Conservation (phyloP, 2,797 vertebrate genomes). For the Chloroceryle inda region DNA sequence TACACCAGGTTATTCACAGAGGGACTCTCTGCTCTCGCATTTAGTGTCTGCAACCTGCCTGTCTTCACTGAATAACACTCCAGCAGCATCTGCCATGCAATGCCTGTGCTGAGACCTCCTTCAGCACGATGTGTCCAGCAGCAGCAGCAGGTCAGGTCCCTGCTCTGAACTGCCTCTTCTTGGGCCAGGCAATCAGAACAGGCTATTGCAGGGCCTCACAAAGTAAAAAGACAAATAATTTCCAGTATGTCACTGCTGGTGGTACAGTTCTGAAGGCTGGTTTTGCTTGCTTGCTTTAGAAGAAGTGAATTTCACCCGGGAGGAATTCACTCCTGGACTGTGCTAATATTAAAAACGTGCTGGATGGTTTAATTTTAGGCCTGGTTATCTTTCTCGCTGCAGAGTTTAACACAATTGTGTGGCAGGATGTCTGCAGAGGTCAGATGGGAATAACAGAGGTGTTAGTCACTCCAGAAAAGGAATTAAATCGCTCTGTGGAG, state of each 20-base stretch:
- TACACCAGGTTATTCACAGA: not conserved
- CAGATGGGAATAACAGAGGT: slow-evolving; percentile 42
- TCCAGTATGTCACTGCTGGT: not conserved
- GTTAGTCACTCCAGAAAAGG: slow-evolving; percentile 51
- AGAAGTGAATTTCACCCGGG: not conserved
- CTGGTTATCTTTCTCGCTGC: not conserved
- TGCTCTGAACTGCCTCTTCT: not conserved
- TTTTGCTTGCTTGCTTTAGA: not conserved
- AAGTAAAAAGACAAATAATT: not conserved
- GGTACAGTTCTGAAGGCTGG: not conserved
- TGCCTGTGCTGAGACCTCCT: not conserved
- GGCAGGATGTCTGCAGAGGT: slow-evolving; percentile 54
- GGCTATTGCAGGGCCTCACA: not conserved
- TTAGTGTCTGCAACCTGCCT: not conserved
- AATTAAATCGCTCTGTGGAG: rapidly evolving
- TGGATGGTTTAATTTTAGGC: slow-evolving; percentile 51
- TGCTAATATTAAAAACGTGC: not conserved
- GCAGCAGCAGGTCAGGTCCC: not conserved
- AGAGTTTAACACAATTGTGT: slow-evolving; percentile 10
- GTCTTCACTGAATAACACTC: not conserved
- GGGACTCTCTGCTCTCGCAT: rapidly evolving
- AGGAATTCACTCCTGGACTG: not conserved
- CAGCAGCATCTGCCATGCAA: not conserved
- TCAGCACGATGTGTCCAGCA: not conserved
- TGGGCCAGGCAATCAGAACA: not conserved